Base-by-base conservation (phyloP, 2,888 invertebrate species). In the Entomobrya proxima region DNA sequence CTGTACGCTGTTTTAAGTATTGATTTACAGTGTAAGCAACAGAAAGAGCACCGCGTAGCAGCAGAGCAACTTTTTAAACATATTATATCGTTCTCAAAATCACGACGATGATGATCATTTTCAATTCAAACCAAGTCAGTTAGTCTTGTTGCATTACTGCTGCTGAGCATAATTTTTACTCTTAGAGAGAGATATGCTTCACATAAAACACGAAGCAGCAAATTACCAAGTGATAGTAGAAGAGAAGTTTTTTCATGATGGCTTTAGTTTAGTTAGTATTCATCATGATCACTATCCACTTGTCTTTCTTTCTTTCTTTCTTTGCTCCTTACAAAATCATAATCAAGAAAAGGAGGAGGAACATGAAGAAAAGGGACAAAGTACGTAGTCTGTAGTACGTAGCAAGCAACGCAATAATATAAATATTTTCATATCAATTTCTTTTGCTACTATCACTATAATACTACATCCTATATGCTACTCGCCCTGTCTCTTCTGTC, bases 261-360 rank as follows among this genome's bases (percentile, higher is more conserved):
- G 55, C 32, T 75, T 52, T 75, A 6, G 35, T 75, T 75, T 72
- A 72, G 47, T 72, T 55, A 75, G 75, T 55, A 75, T 75, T 75
- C 75, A 75, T 35, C 52, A 55, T 75, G 75, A 75, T 52, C 75
- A 47, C 52, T 37, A 15, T 55, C 55, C 35, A 52, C 21, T 75
- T 52, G 67, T 30, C 24, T 6, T 58, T 58, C n/a, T 50, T n/a
- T n/a, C 24, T 55, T 64, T 64, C 35, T 64, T 35, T 37, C 21
- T 24, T 67, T 67, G 40, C 67, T 37, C 40, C 67, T 40, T 15
- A 67, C 67, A 67, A 67, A 67, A 40, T 67, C 37, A 67, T 40
- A 67, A 40, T 67, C 67, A 52, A 52, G 21, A 52, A 50, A 75
- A 75, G 75, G 55, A 75, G 75, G 75, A 75, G 72, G 72, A 44